Percentiles rank a stretch among this genome's conserved stretches.
phyloP scores from a whole-genome alignment of 2,797 vertebrate species.

The Pseudochaenichthys georgianus region DNA sequence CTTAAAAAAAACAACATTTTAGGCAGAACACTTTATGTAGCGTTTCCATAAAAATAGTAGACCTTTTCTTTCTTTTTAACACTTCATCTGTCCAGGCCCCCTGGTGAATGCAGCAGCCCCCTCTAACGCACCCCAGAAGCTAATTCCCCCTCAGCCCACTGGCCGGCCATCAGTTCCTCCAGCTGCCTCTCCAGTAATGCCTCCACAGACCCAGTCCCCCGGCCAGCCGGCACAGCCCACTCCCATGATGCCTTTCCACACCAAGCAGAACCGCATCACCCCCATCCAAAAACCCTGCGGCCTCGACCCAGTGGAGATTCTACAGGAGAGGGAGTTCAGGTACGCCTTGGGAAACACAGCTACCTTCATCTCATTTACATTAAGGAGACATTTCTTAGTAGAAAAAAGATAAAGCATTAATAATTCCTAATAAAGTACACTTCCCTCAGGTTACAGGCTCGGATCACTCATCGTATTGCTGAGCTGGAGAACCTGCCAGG shows the following conservation, averaged over 20 bases:
- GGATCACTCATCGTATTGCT: constrained; percentile 95
- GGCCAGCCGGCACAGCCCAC: constrained; percentile 93
- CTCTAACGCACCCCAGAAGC: constrained; percentile 92
- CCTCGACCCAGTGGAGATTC: constrained; percentile 94
- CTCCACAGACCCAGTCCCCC: constrained; percentile 95
- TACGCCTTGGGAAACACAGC: constrained; percentile 48
- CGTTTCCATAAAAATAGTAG: too few relatives aligned
- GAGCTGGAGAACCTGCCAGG: constrained; percentile 97
- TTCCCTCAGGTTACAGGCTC: constrained; percentile 90
- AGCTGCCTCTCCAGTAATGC: constrained; percentile 94
- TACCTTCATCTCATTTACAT: not conserved
- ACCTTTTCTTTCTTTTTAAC: not conserved
- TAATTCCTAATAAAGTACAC: not conserved
- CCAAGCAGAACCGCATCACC: constrained; percentile 95
- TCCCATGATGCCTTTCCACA: constrained; percentile 92
- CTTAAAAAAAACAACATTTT: not conserved
- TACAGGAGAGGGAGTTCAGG: constrained; percentile 97
- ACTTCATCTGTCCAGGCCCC: constrained; percentile 81
- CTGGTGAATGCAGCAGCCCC: constrained; percentile 95
- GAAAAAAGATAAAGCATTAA: constrained; percentile 1
- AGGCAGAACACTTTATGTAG: not conserved
- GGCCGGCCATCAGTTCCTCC: constrained; percentile 94
- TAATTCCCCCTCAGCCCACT: constrained; percentile 93
- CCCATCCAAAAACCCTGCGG: constrained; percentile 97
- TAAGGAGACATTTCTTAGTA: not conserved